These are phyloP conservation scores for Zonitis immaculata DNA, from an alignment of 2,888 invertebrate species.

Conservation along the genomic window DNA sequence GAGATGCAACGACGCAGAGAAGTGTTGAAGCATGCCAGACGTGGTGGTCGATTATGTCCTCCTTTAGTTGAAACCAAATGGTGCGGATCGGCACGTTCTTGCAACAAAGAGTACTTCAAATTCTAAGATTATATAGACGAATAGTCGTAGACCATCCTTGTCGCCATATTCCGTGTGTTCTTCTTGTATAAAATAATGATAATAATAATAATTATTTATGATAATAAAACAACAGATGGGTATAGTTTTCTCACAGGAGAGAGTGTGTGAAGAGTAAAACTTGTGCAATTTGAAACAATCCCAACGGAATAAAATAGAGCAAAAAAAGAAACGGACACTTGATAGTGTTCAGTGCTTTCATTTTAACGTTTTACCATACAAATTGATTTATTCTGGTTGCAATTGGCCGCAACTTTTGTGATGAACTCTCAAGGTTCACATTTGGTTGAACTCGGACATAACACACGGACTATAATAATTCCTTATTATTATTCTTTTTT, in stretches of 20 bases:
- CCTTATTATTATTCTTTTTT: no score
- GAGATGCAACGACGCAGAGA: slow-evolving; percentile 76
- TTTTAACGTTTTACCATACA: no score
- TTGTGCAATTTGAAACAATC: neutral
- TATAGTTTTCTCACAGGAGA: no score
- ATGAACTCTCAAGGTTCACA: slow-evolving; percentile 19
- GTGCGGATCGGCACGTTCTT: slow-evolving; percentile 75
- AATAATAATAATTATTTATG: no score
- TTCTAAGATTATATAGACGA: slow-evolving; percentile 6
- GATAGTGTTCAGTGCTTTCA: slow-evolving; percentile 16
- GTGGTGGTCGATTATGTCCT: slow-evolving; percentile 79
- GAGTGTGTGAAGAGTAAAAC: slow-evolving; percentile 1
- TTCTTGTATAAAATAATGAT: no score
- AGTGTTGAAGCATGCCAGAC: slow-evolving; percentile 69
- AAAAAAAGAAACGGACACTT: neutral
- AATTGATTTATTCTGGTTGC: slow-evolving; percentile 3
- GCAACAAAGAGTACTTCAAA: slow-evolving; percentile 60
- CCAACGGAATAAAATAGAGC: neutral
- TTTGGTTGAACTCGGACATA: slow-evolving; percentile 15
- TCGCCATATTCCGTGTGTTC: neutral
- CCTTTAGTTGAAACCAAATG: slow-evolving; percentile 80
- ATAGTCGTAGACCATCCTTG: neutral
- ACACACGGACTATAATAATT: slow-evolving; percentile 15
- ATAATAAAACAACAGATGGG: no score
- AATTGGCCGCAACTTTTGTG: slow-evolving; percentile 15